These are phyloP conservation scores for Plutella xylostella DNA, from an alignment of 2,888 invertebrate species.

Conservation along the genomic window DNA sequence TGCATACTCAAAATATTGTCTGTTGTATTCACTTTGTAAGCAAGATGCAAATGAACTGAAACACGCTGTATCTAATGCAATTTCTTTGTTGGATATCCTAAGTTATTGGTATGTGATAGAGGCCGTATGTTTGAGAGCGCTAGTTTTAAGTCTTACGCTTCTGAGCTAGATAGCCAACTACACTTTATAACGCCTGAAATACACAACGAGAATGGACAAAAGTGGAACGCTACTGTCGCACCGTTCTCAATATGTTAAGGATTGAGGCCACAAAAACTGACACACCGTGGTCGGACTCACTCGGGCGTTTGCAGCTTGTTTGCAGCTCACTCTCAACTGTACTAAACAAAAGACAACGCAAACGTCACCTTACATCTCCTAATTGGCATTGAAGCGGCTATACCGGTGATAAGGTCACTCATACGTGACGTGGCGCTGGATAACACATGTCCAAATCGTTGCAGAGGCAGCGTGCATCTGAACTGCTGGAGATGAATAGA, in stretches of 20 bases:
- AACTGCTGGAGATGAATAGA: no score
- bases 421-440: conserved; percentile 3
- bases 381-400: conserved; percentile 1
- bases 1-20: conserved; percentile 5
- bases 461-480: no score
- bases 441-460: conserved; percentile 1
- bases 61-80: neutral
- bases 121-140: conserved; percentile 8
- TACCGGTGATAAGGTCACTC: conserved; percentile 1
- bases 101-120: conserved; percentile 5
- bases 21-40: neutral
- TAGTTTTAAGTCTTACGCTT: conserved; percentile 3
- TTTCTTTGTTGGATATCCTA: conserved; percentile 5
- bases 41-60: conserved; percentile 5
- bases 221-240: conserved; percentile 10
- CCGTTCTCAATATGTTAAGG: conserved; percentile 10
- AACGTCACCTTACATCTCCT: neutral
- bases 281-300: conserved; percentile 1
- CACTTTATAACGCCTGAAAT: conserved; percentile 11
- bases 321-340: conserved; percentile 1
- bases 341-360: conserved; percentile 2
- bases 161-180: conserved; percentile 6
- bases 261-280: conserved; percentile 9
- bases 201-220: conserved; percentile 12
- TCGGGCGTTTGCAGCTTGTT: conserved; percentile 11